Conservation (phyloP, 2,888 invertebrate genomes). For the Aporophyla nigra region DNA sequence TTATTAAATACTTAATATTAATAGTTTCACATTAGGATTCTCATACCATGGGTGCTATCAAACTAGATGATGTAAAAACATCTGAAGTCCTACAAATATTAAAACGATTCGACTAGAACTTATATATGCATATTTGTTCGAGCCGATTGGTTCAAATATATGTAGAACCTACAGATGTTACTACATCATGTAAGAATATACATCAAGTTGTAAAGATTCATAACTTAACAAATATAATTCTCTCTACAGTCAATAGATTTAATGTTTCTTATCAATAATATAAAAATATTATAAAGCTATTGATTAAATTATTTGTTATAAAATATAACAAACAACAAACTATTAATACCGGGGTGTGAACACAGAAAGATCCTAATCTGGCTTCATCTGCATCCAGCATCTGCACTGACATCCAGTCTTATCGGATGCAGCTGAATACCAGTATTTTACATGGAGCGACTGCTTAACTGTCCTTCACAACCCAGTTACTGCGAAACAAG, state of each 20-base stretch:
- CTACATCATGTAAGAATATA: not conserved
- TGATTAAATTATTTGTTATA: not conserved
- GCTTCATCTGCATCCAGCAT: not conserved
- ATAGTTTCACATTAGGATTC: conserved; percentile 24
- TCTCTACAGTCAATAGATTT: not conserved
- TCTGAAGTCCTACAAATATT: not conserved
- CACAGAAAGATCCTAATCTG: too few species aligned
- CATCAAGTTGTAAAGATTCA: not conserved
- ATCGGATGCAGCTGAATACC: not conserved
- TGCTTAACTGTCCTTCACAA: not conserved
- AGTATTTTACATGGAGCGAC: not conserved
- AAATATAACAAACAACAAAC: not conserved
- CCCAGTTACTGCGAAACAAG: not conserved
- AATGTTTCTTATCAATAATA: not conserved
- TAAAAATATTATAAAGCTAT: not conserved
- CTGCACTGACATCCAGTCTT: not conserved
- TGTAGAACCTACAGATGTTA: not conserved
- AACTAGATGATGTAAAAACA: not conserved
- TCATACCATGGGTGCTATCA: conserved; percentile 17
- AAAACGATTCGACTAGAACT: not conserved
- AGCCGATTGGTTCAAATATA: not conserved
- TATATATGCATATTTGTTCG: not conserved
- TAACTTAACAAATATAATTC: too few species aligned
- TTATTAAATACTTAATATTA: not conserved
- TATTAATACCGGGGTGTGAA: not conserved